Evolutionary conservation across 2,888 invertebrate genomes (phyloP).

Genomic region (Copidosoma aretas): DNA sequence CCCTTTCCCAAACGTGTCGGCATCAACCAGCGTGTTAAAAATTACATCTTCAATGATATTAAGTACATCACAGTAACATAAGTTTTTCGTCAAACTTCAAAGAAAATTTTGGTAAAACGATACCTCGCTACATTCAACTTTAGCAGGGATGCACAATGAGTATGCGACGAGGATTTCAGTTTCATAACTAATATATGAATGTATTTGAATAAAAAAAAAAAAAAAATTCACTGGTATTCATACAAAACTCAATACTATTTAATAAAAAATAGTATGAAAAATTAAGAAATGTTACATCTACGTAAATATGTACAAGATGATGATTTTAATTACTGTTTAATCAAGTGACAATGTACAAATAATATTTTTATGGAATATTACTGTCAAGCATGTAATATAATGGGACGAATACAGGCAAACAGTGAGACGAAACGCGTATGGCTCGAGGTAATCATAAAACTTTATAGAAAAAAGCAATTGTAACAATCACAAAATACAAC

Average conservation of each 20-base stretch:
- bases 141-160: slow-evolving; percentile 62
- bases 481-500: slow-evolving; percentile 33
- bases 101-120: slow-evolving; percentile 36
- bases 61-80: slow-evolving; percentile 32
- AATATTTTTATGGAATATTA: slow-evolving; percentile 31
- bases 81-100: slow-evolving; percentile 21
- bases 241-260: background rate
- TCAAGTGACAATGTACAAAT: slow-evolving; percentile 10
- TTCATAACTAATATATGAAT: slow-evolving; percentile 5
- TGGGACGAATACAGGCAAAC: slow-evolving; percentile 51
- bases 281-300: background rate
- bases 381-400: slow-evolving; percentile 47
- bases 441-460: slow-evolving; percentile 6
- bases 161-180: slow-evolving; percentile 57
- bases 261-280: background rate
- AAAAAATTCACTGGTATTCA: slow-evolving; percentile 8
- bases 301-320: background rate
- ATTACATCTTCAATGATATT: slow-evolving; percentile 21
- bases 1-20: slow-evolving; percentile 25
- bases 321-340: background rate
- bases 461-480: slow-evolving; percentile 26
- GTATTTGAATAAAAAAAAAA: slow-evolving; percentile 10
- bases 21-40: slow-evolving; percentile 27
- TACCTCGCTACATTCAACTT: slow-evolving; percentile 57
- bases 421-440: slow-evolving; percentile 38